Conservation (phyloP, 2,113 vertebrate genomes). For the Nycticorax nycticorax region DNA sequence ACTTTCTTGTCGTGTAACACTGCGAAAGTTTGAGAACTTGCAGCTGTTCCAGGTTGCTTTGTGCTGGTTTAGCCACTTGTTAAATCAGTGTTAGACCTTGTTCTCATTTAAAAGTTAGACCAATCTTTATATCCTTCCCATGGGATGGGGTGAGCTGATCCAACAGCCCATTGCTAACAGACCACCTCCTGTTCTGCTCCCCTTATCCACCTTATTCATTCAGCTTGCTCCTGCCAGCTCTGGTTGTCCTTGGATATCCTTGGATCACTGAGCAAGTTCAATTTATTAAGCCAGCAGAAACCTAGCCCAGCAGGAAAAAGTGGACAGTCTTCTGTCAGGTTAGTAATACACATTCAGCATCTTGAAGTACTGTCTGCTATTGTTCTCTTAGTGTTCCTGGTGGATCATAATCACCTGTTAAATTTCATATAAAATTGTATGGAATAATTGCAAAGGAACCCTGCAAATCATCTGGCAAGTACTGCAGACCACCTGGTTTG, state of each 20-base stretch:
- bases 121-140: not conserved
- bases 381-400: not conserved
- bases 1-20: not conserved
- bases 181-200: not conserved
- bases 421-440: not conserved
- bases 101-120: not conserved
- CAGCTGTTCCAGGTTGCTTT: not conserved
- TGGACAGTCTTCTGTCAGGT: not conserved
- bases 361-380: not conserved
- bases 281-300: not conserved
- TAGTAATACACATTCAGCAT: not conserved
- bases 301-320: not conserved
- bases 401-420: not conserved
- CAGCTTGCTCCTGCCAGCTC: not conserved
- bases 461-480: not conserved
- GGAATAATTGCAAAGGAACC: not conserved
- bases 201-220: not conserved
- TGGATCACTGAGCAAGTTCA: not conserved
- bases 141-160: not conserved
- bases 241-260: not conserved
- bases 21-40: not conserved
- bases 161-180: not conserved
- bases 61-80: not conserved
- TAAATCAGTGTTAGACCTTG: not conserved
- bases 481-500: not conserved